Evolutionary conservation across 2,113 vertebrate genomes (phyloP).

Genomic region (Corydoras sp.): DNA sequence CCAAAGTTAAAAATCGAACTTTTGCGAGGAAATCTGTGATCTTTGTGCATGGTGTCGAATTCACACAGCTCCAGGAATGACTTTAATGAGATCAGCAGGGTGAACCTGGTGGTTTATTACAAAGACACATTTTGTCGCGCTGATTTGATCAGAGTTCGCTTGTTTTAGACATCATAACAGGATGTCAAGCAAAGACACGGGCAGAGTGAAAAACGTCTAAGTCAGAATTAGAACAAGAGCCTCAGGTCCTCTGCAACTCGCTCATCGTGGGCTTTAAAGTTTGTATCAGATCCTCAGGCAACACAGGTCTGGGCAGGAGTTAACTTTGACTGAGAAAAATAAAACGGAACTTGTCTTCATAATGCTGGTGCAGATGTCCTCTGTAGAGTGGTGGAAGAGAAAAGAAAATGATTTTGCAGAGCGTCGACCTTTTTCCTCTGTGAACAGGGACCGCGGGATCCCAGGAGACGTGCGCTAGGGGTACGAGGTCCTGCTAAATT

Average conservation of each 20-base stretch:
- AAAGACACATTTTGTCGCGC: conserved; percentile 10
- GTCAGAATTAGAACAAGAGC: background rate
- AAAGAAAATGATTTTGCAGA: conserved; percentile 28
- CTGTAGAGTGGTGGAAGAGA: conserved; percentile 20
- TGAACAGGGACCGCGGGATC: conserved; percentile 35
- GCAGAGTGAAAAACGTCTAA: background rate
- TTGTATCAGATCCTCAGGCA: background rate
- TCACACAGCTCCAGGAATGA: background rate
- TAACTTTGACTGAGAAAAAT: background rate
- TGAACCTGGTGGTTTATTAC: background rate
- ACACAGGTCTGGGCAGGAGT: background rate
- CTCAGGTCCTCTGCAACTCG: background rate
- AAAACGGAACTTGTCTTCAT: background rate
- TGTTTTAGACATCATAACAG: background rate
- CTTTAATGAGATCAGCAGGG: background rate
- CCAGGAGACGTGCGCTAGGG: conserved; percentile 40
- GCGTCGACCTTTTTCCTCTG: conserved; percentile 47
- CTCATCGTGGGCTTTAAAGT: background rate
- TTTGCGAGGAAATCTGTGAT: conserved; percentile 50
- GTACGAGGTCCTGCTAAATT: conserved; percentile 44
- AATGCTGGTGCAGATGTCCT: background rate
- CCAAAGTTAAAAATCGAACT: conserved; percentile 46
- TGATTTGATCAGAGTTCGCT: background rate
- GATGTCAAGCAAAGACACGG: background rate
- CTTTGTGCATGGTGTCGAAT: conserved; percentile 57